These are phyloP conservation scores for Parapristionchus giblindavisi DNA, from an alignment of 2,888 invertebrate species.

Conservation along the genomic window DNA sequence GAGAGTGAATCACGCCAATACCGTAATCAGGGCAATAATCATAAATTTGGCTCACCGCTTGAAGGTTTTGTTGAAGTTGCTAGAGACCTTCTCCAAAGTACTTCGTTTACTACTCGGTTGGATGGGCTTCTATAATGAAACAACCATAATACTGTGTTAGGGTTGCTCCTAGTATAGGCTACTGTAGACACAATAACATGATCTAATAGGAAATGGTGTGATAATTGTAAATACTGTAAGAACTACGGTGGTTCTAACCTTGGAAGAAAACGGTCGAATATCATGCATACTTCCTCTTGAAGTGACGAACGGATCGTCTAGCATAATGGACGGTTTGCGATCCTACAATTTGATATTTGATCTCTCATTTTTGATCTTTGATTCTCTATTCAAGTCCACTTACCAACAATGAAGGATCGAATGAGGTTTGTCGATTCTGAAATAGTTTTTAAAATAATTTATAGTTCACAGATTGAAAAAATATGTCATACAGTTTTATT, in stretches of 20 bases:
- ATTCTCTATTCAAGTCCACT: background rate
- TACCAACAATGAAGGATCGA: conserved; percentile 15
- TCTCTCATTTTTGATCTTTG: background rate
- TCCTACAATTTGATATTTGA: background rate
- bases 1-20: background rate
- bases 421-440: conserved; percentile 22
- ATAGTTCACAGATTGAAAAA: no score
- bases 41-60: background rate
- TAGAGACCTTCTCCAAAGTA: conserved; percentile 17
- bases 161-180: no score
- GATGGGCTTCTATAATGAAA: background rate
- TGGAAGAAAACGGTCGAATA: conserved; percentile 12
- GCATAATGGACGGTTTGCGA: conserved; percentile 19
- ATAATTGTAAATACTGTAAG: no score
- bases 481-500: no score
- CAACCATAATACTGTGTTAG: no score
- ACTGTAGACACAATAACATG: no score
- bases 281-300: background rate
- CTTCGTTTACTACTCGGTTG: conserved; percentile 16
- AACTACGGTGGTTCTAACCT: no score
- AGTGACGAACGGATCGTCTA: conserved; percentile 2
- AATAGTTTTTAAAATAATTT: no score
- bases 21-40: background rate
- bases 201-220: no score
- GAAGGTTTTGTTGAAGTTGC: conserved; percentile 12